Conservation (phyloP, 2,113 vertebrate species). For the Okapia johnstoni region DNA sequence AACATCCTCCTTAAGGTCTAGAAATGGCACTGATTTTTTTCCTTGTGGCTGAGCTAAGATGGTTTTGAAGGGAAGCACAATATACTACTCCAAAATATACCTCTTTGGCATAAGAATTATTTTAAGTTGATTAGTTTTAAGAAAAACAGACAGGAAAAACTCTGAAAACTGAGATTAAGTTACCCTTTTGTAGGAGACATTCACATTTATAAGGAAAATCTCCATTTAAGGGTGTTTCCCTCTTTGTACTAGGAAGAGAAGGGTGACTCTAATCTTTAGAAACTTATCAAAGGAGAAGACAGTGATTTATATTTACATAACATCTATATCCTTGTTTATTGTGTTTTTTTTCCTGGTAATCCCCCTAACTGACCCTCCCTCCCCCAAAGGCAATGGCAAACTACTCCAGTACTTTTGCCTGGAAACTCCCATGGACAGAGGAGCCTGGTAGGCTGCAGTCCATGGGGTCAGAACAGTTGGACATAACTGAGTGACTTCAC, state of each 20-base stretch:
- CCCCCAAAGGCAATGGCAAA: no score
- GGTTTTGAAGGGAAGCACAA: background rate
- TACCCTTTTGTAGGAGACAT: background rate
- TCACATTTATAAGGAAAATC: background rate
- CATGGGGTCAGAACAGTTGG: no score
- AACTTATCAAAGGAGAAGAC: background rate
- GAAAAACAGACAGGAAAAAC: background rate
- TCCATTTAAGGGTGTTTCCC: background rate
- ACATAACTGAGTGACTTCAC: no score
- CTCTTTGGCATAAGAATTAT: background rate
- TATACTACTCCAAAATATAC: background rate
- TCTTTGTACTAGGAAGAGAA: background rate
- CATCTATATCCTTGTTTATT: background rate
- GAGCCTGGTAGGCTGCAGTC: no score
- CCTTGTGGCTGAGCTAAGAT: background rate
- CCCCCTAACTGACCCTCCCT: background rate
- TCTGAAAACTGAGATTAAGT: background rate
- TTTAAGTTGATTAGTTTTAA: background rate
- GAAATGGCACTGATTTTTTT: background rate
- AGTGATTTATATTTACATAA: background rate
- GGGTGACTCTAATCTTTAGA: background rate
- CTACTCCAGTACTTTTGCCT: no score
- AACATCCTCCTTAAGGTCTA: background rate
- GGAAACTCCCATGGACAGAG: no score
- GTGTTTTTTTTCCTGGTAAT: background rate